phyloP scores from a whole-genome alignment of 2,797 vertebrate genomes.

The Meda fulgida region DNA sequence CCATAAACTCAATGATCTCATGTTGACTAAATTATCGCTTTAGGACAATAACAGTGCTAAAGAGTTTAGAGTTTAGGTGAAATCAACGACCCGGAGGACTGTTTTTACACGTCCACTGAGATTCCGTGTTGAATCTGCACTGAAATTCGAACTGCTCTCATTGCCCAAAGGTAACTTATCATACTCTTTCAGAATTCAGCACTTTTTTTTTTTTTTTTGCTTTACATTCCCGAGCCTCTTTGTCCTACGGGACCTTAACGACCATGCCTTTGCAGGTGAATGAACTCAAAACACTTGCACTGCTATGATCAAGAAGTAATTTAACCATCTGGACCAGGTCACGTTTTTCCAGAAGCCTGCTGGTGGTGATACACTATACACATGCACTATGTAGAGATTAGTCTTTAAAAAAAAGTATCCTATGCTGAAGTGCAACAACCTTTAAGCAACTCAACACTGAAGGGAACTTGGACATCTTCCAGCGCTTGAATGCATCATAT shows the following conservation, averaged over 20 bases:
- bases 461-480: slow-evolving; percentile 7
- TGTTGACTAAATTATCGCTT: not conserved
- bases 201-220: slow-evolving; percentile 63
- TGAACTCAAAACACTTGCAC: slow-evolving; percentile 45
- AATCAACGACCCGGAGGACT: not conserved
- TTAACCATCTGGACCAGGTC: slow-evolving; percentile 67
- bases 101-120: slow-evolving; percentile 29
- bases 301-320: slow-evolving; percentile 65
- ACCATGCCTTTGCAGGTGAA: slow-evolving; percentile 60
- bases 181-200: slow-evolving; percentile 66
- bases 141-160: slow-evolving; percentile 61
- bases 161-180: slow-evolving; percentile 65
- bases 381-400: slow-evolving; percentile 29
- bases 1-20: slow-evolving; percentile 7
- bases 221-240: slow-evolving; percentile 40
- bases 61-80: not conserved
- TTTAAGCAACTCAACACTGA: not conserved
- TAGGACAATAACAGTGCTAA: slow-evolving; percentile 1
- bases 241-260: slow-evolving; percentile 60
- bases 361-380: slow-evolving; percentile 43
- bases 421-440: not conserved
- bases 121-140: slow-evolving; percentile 47
- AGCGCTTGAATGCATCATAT: not conserved
- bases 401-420: not conserved
- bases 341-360: slow-evolving; percentile 57